Base-by-base conservation (phyloP, 1,140 invertebrate genomes). In the Trigoniulus corallinus region DNA sequence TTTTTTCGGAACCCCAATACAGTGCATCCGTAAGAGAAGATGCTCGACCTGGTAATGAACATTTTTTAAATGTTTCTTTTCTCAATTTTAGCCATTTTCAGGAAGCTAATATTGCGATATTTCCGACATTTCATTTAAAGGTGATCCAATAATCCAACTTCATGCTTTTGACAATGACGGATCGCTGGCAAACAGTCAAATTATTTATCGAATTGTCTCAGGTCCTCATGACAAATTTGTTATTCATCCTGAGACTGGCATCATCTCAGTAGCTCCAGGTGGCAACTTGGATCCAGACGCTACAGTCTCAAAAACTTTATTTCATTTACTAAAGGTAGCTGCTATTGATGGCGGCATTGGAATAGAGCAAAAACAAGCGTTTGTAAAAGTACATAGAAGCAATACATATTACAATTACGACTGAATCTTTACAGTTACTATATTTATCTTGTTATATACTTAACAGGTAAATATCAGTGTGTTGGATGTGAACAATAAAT, bases 211-310 rank as follows among this genome's bases (percentile, higher is more conserved):
- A 54, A 88, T 96, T 43, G 78, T 83, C 61, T 75, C 74, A 52
- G 91, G 91, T 3, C 85, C 85, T 1, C 76, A 77, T 23, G 91
- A 94, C 61, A 95, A 94, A 69, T 97, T 96, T 66, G 77, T 86
- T 0, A 88, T 95, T 10, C 81, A 85, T 59, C 74, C 84, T 0
- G 78, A 81, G 57, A 77, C 75, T 0, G 91, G 91, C 0, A 71
- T 82, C 0, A 81, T 97, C 27, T 77, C 78, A n/a, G 81, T 93
- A 0, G 83, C 89, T 0, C 71, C 76, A 12, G 89, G 86, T 0
- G 88, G 88, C 0, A 80, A 77, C 54, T 74, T 97, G 40, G 89
- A 96, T 72, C 86, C 85, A 0, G 88, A 92, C 67, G 69, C 78
- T n/a, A 84, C 82, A 0, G 77, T 81, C 26, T 81, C 79, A 1